Base-by-base conservation (phyloP, 2,888 invertebrate genomes). In the Antitype chi region DNA sequence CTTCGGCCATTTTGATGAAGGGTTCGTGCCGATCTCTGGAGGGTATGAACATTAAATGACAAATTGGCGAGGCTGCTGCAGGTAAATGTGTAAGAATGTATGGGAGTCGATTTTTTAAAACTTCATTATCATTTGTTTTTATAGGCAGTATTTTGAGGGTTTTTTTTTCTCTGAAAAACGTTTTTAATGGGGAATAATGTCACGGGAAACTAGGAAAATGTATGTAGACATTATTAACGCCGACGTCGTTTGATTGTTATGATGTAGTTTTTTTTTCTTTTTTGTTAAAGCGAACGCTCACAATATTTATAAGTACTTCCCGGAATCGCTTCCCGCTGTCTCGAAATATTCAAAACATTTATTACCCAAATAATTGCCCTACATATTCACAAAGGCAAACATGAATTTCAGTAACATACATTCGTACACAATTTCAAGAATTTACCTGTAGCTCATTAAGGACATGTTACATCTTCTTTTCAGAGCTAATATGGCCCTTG, bases 11-110 rank as follows among this genome's bases (percentile, higher is more conserved):
- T 93, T 89, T 20, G 95, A 95, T 43, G 94, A 94, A 0, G 95
- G 94, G 0, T 96, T 95, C 59, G 91, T 93, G 1, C 96, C 96
- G 0, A 88, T 95, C 0, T 88, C 89, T 0, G 94, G 91, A 0
- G 94, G 92, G 0, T 95, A 88, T 63, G 91, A 92, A 67, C 95
- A 95, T 77, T 94, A 91, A 85, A 47, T 25, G 25, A 17, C 25
- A 9, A 8, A 75, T 53, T 47, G 59, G 17, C 25, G 5, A 66
- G n/a, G 23, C 64, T 38, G 15, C 13, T 70, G 57, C 72, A 80
- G 66, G 80, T 60, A 63, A 53, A 28, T 70, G 5, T 52, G 23
- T 64, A 47, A 25, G 63, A 57, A 81, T 79, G 76, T 75, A 52
- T 53, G 53, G n/a, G n/a, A n/a, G n/a, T 20, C 17, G 9, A 11